phyloP scores from a whole-genome alignment of 2,888 invertebrate species.

The Archips crataeganus region DNA sequence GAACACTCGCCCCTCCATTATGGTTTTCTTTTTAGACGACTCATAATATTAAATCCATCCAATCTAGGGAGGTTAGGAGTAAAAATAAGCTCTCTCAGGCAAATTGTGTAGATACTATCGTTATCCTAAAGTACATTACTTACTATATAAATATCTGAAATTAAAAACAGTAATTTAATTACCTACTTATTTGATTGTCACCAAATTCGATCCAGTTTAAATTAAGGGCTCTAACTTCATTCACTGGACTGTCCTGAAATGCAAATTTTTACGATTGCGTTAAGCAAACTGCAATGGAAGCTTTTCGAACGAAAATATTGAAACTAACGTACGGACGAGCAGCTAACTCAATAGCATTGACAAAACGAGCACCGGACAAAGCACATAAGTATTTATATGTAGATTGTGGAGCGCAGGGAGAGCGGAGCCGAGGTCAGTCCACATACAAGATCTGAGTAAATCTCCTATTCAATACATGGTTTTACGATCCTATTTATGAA shows the following conservation, averaged over 20 bases:
- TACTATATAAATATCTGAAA: too few relatives aligned
- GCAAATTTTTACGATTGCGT: slow-evolving; percentile 52
- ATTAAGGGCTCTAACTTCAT: background rate
- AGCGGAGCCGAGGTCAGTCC: slow-evolving; percentile 48
- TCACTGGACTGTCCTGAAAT: slow-evolving; percentile 43
- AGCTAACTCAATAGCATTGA: slow-evolving; percentile 56
- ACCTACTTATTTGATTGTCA: background rate
- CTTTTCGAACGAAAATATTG: slow-evolving; percentile 57
- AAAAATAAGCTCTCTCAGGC: background rate
- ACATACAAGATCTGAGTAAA: slow-evolving; percentile 51
- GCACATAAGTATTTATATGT: slow-evolving; percentile 51
- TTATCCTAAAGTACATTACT: background rate
- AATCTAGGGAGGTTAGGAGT: background rate
- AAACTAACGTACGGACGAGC: slow-evolving; percentile 51
- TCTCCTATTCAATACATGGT: slow-evolving; percentile 50
- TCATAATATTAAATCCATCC: slow-evolving; percentile 51
- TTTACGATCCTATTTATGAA: slow-evolving; percentile 24
- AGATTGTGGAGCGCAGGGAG: slow-evolving; percentile 54
- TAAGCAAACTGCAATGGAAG: slow-evolving; percentile 52
- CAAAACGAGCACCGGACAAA: slow-evolving; percentile 52
- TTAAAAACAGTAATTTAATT: too few relatives aligned
- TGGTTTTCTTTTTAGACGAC: slow-evolving; percentile 69
- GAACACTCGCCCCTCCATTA: slow-evolving; percentile 71
- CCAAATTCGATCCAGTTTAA: background rate
- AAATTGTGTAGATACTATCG: background rate